phyloP scores from a whole-genome alignment of 2,888 invertebrate species.

The Drosophila niveifrons region DNA sequence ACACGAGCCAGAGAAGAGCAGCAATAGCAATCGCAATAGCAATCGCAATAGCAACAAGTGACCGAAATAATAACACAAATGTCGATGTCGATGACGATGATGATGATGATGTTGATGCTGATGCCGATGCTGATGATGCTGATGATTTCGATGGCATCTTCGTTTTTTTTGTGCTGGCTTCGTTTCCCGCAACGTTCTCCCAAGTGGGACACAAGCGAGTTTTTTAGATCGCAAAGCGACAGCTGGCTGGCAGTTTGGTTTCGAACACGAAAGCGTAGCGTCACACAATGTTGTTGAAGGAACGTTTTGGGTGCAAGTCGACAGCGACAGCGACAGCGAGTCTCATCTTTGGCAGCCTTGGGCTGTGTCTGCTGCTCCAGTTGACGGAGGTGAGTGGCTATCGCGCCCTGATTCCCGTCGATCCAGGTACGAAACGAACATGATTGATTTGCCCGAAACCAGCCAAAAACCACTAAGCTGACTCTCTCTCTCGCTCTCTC shows the following conservation, averaged over 20 bases:
- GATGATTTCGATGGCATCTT: slow-evolving; percentile 9
- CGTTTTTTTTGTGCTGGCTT: not conserved
- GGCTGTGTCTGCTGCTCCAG: slow-evolving; percentile 28
- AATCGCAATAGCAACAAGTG: slow-evolving; percentile 14
- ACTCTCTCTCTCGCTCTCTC: not conserved
- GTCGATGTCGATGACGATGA: slow-evolving; percentile 42
- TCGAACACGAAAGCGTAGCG: slow-evolving; percentile 60
- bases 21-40: not conserved
- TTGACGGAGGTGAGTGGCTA: slow-evolving; percentile 59
- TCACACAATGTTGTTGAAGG: slow-evolving; percentile 53
- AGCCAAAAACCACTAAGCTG: not conserved
- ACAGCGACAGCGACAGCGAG: not conserved
- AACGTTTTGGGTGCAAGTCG: slow-evolving; percentile 18
- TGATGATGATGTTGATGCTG: slow-evolving; percentile 8
- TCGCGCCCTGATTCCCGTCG: slow-evolving; percentile 69
- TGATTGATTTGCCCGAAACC: not conserved
- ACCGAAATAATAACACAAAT: slow-evolving; percentile 23
- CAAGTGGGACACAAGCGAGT: slow-evolving; percentile 25
- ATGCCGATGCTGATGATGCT: slow-evolving; percentile 8
- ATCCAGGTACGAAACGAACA: slow-evolving; percentile 67
- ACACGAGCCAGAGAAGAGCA: not conserved
- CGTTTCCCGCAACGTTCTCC: not conserved
- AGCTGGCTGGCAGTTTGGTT: slow-evolving; percentile 60
- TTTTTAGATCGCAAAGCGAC: slow-evolving; percentile 20
- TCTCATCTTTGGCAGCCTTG: slow-evolving; percentile 30